Evolutionary conservation across 2,113 vertebrate genomes (phyloP), one percentile per base, ranked within the genome.

Genomic region (Phalacrocorax carbo): DNA sequence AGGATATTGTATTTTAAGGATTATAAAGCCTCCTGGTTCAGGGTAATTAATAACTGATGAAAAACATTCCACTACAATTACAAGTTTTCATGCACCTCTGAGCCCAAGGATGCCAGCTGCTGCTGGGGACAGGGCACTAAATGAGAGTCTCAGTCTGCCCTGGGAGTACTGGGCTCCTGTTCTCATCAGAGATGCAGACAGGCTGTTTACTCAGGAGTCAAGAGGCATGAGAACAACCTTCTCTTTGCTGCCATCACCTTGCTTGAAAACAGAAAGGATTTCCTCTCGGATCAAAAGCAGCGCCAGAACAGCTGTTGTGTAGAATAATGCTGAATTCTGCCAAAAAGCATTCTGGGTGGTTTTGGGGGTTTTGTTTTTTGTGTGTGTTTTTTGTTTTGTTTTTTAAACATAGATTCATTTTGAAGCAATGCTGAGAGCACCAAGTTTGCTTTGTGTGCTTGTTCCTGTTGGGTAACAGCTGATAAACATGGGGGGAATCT

Each of bases 201-300:
- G 75, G 79, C 62, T 81, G 65, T 93, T 88, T 90, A 86, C 42
- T 81, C 82, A 15, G 51, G 48, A 96, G 72, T 44, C 72, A n/a
- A 65, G 55, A 92, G n/a, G 72, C 57, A 29, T 1, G 0, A 73
- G 66, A 81, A 49, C 36, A 27, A 36, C 86, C 90, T 95, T 94
- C 83, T 58, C 81, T 49, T 60, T 51, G 58, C 88, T 95, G 70
- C 70, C 60, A 32, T 48, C 73, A 86, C 86, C 93, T 90, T 82
- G 60, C 79, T 60, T 38, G 60, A 69, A 88, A 95, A 29, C 76
- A 85, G 46, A 78, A 42, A 70, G 93, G 90, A 95, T 97, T 96
- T 97, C 92, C 96, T 94, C 58, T 85, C 44, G 88, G 64, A 82
- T 82, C 69, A 76, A 84, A 82, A 93, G 79, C 72, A 48, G 48